Conservation (phyloP, 2,113 vertebrate genomes). For the Rhinolophus sinicus region DNA sequence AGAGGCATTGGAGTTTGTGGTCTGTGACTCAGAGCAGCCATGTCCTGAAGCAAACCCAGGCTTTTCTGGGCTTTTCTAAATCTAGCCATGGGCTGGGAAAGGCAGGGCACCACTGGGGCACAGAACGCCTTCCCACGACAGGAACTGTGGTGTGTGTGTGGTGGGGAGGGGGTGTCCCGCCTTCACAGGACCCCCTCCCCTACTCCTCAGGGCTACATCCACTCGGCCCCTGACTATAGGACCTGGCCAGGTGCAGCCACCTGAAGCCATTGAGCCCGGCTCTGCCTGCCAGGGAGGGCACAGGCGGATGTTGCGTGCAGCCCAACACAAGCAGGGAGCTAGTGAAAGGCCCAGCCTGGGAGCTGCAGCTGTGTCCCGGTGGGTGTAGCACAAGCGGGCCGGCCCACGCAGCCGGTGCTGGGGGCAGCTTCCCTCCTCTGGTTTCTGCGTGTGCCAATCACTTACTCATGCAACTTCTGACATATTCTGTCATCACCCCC, state of each 20-base stretch:
- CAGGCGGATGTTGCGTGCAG: accelerated
- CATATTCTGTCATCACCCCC: too few species aligned
- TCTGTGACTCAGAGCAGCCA: not conserved
- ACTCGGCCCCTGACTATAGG: too few species aligned
- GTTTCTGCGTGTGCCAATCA: accelerated
- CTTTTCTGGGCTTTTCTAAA: conserved; percentile 58
- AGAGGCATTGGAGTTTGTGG: not conserved
- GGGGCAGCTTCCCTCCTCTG: not conserved
- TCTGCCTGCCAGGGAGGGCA: not conserved
- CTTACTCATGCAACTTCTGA: not conserved
- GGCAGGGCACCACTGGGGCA: not conserved
- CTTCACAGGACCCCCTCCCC: not conserved
- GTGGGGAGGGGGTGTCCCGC: too few species aligned
- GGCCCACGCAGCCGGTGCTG: too few species aligned
- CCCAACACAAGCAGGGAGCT: accelerated
- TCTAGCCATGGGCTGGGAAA: not conserved
- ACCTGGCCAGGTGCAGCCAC: not conserved
- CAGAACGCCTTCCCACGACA: not conserved
- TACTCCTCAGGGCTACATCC: not conserved
- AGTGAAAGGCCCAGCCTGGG: not conserved
- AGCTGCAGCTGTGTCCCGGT: not conserved
- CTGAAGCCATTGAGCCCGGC: not conserved
- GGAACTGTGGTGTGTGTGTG: too few species aligned
- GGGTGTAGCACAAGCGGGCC: not conserved
- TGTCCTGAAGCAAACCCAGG: not conserved